These are phyloP conservation scores for Drosophila cyrtoloma DNA, from an alignment of 2,888 invertebrate species.

Conservation along the genomic window DNA sequence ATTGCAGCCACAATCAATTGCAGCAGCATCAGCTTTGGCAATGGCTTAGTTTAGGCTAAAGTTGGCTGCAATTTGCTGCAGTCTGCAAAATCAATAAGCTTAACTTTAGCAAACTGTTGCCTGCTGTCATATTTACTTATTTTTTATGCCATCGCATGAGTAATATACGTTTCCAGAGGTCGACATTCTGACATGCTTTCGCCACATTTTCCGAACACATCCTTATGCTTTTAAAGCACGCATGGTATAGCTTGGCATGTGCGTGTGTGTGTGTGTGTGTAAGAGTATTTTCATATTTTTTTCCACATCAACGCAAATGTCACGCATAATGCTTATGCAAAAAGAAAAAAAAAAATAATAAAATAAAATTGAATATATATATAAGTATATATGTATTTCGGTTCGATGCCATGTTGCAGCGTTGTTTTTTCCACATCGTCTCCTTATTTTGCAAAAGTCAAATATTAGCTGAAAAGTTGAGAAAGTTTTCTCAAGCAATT, in stretches of 20 bases:
- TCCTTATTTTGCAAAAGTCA: slow-evolving; percentile 81
- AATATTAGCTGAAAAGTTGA: slow-evolving; percentile 84
- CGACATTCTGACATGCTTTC: slow-evolving; percentile 39
- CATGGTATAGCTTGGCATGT: slow-evolving; percentile 11
- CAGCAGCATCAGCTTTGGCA: slow-evolving; percentile 21
- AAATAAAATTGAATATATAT: slow-evolving; percentile 41
- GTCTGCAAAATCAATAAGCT: slow-evolving; percentile 50
- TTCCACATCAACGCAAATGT: slow-evolving; percentile 72
- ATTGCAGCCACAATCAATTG: slow-evolving; percentile 58
- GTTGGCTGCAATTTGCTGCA: slow-evolving; percentile 53
- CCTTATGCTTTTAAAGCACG: slow-evolving; percentile 38
- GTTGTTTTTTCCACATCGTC: slow-evolving; percentile 76
- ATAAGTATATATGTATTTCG: slow-evolving; percentile 39
- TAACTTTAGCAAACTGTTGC: slow-evolving; percentile 55
- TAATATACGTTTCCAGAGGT: slow-evolving; percentile 34
- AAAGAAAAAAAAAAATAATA: slow-evolving; percentile 20
- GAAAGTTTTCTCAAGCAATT: slow-evolving; percentile 82
- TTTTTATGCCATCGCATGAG: slow-evolving; percentile 11
- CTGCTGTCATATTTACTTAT: slow-evolving; percentile 51
- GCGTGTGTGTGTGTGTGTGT: slow-evolving; percentile 16
- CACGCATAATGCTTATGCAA: slow-evolving; percentile 72
- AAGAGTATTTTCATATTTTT: slow-evolving; percentile 20
- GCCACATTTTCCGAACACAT: slow-evolving; percentile 23
- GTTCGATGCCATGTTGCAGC: slow-evolving; percentile 58
- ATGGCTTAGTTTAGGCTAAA: slow-evolving; percentile 42